Evolutionary conservation across 2,113 vertebrate genomes (phyloP), one percentile per base, ranked within the genome.

Genomic region (Ciconia stormi): DNA sequence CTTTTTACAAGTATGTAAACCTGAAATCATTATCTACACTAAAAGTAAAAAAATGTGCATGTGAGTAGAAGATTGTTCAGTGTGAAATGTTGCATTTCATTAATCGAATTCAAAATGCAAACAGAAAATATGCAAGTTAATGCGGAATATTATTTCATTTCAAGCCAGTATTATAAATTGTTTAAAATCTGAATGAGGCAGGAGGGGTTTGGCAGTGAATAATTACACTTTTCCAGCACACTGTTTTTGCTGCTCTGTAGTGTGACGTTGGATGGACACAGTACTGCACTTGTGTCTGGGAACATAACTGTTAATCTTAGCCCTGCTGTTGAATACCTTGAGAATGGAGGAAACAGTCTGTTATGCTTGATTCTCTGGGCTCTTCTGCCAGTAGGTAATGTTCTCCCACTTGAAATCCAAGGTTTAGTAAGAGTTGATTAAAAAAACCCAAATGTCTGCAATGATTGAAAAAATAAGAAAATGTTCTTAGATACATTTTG

Each of bases 1-100:
- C 99, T 88, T 99, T 99, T 98, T 99, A 99, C 98, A 99, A 99
- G 99, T 99, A 98, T 91, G 99, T 98, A 82, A 34, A 74, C 44
- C 27, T 91, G 25, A 76, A 79, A 80, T 84, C 21, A 66, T 92
- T 47, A 16, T 25, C 16, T 72, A 6, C 86, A 46, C 13, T 73
- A 55, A 73, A 71, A 85, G 29, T 34, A 53, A 82, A 93, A 67
- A 44, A 61, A 65, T 1, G 1, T 78, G 14, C 12, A 23, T 6
- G 19, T 72, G 13, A 58, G 9, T 79, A 56, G 27, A 82, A 63
- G 21, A 58, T 53, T 36, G 16, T 62, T 90, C 16, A 70, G 42
- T 62, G 7, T 70, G 55, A 88, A 73, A 85, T 55, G 11, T 76
- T 83, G 14, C 7, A 44, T 92, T 90, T 89, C n/a, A 20, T 62